phyloP scores from a whole-genome alignment of 2,888 invertebrate genomes.

The Minunthozetes semirufus region DNA sequence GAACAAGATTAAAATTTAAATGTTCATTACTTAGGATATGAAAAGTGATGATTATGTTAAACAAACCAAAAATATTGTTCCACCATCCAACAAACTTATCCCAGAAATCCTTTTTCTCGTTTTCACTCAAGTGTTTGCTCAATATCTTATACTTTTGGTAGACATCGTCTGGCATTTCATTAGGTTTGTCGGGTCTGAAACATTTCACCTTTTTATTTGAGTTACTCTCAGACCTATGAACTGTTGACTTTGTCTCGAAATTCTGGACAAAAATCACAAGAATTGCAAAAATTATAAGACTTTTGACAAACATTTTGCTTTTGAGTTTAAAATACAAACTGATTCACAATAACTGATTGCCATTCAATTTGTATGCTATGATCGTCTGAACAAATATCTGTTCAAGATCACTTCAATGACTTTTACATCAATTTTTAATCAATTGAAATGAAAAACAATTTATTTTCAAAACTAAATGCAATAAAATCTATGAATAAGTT shows the following conservation, averaged over 20 bases:
- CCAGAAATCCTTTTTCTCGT: neutral
- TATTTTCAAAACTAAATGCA: too few relatives aligned
- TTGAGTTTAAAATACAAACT: too few relatives aligned
- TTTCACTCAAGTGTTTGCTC: neutral
- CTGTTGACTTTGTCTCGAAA: neutral
- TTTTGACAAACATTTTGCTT: neutral
- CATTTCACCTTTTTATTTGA: neutral
- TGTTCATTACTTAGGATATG: neutral
- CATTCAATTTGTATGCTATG: neutral
- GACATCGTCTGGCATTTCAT: slow-evolving; percentile 32
- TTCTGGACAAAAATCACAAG: neutral
- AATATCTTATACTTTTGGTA: slow-evolving; percentile 17
- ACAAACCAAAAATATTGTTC: neutral
- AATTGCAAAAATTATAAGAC: neutral
- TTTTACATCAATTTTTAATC: too few relatives aligned
- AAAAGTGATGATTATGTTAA: neutral
- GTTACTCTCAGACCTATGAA: neutral
- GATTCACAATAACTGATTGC: too few relatives aligned
- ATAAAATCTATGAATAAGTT: too few relatives aligned
- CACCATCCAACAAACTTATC: neutral
- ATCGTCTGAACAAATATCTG: neutral
- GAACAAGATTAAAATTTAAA: neutral
- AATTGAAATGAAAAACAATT: too few relatives aligned
- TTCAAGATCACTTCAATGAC: neutral
- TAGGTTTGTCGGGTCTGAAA: slow-evolving; percentile 6